These are phyloP conservation scores for Emys orbicularis DNA, from an alignment of 2,797 vertebrate species.

Conservation along the genomic window DNA sequence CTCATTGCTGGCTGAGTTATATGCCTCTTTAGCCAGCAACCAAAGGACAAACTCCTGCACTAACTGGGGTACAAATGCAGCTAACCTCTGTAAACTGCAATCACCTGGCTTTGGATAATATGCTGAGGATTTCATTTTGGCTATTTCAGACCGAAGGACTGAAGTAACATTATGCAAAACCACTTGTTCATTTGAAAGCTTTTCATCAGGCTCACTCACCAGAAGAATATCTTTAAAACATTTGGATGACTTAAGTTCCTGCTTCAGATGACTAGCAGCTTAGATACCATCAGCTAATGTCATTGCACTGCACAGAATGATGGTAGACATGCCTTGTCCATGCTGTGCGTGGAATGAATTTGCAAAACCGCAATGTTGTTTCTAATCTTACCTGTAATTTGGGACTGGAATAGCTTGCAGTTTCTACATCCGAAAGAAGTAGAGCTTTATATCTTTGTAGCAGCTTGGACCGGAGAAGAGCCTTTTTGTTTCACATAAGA, in stretches of 20 bases:
- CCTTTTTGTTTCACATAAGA: not conserved
- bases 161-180: not conserved
- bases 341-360: not conserved
- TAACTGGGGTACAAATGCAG: not conserved
- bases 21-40: not conserved
- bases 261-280: not conserved
- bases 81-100: not conserved
- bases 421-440: not conserved
- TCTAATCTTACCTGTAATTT: not conserved
- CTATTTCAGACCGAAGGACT: not conserved
- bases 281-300: not conserved
- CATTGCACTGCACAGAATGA: not conserved
- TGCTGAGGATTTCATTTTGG: not conserved
- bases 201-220: not conserved
- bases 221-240: not conserved
- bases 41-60: not conserved
- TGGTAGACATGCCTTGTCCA: not conserved
- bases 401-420: not conserved
- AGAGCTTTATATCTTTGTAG: not conserved
- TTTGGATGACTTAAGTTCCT: not conserved
- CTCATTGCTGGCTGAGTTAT: not conserved
- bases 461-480: not conserved
- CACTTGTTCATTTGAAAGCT: not conserved
- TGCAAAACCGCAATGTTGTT: not conserved
- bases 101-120: not conserved